Conservation (phyloP, 2,113 vertebrate species). For the Catharus minimus region DNA sequence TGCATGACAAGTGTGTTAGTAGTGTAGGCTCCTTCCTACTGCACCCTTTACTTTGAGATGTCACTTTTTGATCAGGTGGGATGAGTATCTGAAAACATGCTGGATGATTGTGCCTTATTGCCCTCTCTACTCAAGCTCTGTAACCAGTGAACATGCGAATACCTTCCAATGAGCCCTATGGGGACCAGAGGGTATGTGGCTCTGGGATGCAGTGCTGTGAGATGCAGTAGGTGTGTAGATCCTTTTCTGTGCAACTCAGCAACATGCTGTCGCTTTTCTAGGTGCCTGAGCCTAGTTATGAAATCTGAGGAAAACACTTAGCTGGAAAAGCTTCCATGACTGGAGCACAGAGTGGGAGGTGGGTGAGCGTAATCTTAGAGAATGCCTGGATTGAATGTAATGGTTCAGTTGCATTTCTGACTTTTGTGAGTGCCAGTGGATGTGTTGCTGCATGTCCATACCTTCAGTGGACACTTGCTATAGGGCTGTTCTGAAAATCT, state of each 20-base stretch:
- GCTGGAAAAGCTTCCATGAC: constrained; percentile 14
- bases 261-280: constrained; percentile 3
- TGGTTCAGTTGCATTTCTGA: neutral
- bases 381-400: neutral
- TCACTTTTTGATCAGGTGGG: neutral
- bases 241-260: neutral
- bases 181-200: neutral
- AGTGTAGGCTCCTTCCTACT: neutral
- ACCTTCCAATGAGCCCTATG: neutral
- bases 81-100: neutral
- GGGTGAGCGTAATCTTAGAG: neutral
- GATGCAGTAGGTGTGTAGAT: neutral
- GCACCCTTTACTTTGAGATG: neutral
- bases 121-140: neutral
- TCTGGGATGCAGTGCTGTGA: neutral
- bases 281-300: constrained; percentile 13
- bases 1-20: neutral
- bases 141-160: neutral
- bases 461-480: neutral
- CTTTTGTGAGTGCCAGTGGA: neutral
- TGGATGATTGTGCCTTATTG: neutral
- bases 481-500: neutral
- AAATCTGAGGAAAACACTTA: constrained; percentile 14
- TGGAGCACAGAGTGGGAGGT: constrained; percentile 27
- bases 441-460: neutral